phyloP scores from a whole-genome alignment of 2,888 invertebrate genomes.

The Eretmocerus hayati region DNA sequence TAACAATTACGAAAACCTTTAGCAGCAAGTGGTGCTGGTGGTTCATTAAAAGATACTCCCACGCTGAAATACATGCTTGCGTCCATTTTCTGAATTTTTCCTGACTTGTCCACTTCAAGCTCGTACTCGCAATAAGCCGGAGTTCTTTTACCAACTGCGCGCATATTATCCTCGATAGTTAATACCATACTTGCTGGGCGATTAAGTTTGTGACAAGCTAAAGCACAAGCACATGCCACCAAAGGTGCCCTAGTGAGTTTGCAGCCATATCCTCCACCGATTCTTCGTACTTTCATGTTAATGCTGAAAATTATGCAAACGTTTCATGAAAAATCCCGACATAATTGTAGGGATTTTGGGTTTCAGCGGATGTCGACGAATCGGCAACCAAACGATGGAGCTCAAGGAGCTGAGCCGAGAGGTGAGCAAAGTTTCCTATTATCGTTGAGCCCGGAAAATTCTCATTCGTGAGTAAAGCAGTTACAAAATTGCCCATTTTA shows the following conservation, averaged over 20 bases:
- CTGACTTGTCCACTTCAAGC: constrained; percentile 57
- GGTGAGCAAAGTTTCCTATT: no score
- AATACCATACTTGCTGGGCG: constrained; percentile 66
- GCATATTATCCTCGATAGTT: constrained; percentile 67
- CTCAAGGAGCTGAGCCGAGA: no score
- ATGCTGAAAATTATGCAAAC: constrained; percentile 50
- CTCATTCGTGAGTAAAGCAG: no score
- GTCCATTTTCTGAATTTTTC: constrained; percentile 62
- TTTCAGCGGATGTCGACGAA: no score
- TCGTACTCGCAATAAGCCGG: constrained; percentile 60
- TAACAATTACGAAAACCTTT: constrained; percentile 54
- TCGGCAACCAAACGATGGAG: no score
- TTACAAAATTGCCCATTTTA: no score
- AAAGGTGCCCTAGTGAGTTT: constrained; percentile 61
- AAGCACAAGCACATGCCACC: constrained; percentile 59
- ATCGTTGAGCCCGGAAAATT: no score
- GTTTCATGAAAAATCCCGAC: no score
- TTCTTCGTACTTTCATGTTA: constrained; percentile 61
- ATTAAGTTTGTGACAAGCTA: constrained; percentile 60
- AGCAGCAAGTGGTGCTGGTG: constrained; percentile 11
- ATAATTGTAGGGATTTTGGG: no score
- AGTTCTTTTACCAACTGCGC: constrained; percentile 60
- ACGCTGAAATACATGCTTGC: constrained; percentile 32
- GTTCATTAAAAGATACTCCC: constrained; percentile 48
- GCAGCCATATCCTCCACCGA: constrained; percentile 69